Conservation (phyloP, 2,113 vertebrate genomes). For the Nematolebias whitei region DNA sequence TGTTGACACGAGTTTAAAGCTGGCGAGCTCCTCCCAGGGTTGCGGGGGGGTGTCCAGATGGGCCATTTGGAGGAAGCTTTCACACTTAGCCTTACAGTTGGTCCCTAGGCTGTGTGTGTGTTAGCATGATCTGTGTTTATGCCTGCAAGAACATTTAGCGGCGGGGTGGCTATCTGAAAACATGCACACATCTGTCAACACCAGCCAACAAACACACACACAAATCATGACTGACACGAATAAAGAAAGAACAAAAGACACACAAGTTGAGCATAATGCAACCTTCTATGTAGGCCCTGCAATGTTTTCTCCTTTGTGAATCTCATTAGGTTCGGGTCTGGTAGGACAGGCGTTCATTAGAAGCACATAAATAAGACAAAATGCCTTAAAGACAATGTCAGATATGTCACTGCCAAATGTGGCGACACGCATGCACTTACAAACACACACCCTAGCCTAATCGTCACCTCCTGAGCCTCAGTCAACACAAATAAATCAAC, state of each 20-base stretch:
- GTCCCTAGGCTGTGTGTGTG: conserved; percentile 55
- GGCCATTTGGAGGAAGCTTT: conserved; percentile 68
- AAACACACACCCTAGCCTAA: conserved; percentile 40
- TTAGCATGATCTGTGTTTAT: conserved; percentile 50
- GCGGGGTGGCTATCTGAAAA: conserved; percentile 32
- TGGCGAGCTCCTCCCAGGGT: conserved; percentile 43
- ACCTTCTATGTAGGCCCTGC: not conserved
- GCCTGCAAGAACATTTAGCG: conserved; percentile 37
- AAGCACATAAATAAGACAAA: conserved; percentile 21
- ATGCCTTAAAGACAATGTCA: conserved; percentile 6
- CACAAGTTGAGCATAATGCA: not conserved
- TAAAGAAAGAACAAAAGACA: not conserved
- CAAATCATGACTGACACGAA: conserved; percentile 12
- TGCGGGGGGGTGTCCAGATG: conserved; percentile 64
- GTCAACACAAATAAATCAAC: conserved; percentile 75
- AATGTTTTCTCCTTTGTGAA: not conserved
- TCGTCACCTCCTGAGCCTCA: conserved; percentile 72
- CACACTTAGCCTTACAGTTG: conserved; percentile 64
- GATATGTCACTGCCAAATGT: conserved; percentile 8
- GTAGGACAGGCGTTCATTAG: conserved; percentile 17
- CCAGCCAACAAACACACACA: conserved; percentile 13
- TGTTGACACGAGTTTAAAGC: conserved; percentile 71
- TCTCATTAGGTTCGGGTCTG: not conserved
- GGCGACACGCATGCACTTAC: conserved; percentile 1
- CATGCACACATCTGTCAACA: conserved; percentile 49